Evolutionary conservation across 2,113 vertebrate species (phyloP), one percentile per base, ranked within the genome.

Genomic region (Carassius auratus): DNA sequence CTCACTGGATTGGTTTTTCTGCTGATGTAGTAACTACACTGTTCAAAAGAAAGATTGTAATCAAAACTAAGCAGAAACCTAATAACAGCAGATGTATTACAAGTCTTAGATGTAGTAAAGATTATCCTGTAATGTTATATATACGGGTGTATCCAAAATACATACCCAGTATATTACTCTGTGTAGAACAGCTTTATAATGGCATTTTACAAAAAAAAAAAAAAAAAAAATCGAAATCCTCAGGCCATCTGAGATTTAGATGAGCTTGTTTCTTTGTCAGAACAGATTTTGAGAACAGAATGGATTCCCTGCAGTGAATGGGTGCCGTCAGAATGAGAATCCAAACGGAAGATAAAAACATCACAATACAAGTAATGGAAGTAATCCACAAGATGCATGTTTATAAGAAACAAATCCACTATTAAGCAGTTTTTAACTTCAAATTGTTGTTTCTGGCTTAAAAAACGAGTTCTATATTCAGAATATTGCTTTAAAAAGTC

Each of bases 51-150:
- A n/a, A 61, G 33, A 79, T 21, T 42, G 76, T 78, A 61, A 23
- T 79, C 76, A 75, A 79, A 79, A 79, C 36, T 17, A 45, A 80
- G 59, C 59, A 26, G 36, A 80, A 80, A 45, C n/a, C 21, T 26
- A 45, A 80, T 15, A 64, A 80, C 0, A 45, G 59, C n/a, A 19
- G 78, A 48, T 42, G 59, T 64, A 45, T 80, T 48, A 26, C 8
- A 26, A 4, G 4, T 80, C n/a, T 80, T 64, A 80, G n/a, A 64
- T 64, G 59, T 80, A 80, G 52, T 77, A 59, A 15, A 62, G 57
- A 79, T 79, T 42, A 10, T 42, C 71, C 21, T 26, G 59, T 4
- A 48, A 80, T 80, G 8, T 17, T 23, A 17, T 23, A 45, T 45
- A 17, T 80, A 12, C 2, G 1, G 19, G 21, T 38, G 6, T n/a